These are phyloP conservation scores for silkworm (Bombyx mori) DNA, from an alignment of 1,140 invertebrate genomes.

Conservation along the genomic window DNA sequence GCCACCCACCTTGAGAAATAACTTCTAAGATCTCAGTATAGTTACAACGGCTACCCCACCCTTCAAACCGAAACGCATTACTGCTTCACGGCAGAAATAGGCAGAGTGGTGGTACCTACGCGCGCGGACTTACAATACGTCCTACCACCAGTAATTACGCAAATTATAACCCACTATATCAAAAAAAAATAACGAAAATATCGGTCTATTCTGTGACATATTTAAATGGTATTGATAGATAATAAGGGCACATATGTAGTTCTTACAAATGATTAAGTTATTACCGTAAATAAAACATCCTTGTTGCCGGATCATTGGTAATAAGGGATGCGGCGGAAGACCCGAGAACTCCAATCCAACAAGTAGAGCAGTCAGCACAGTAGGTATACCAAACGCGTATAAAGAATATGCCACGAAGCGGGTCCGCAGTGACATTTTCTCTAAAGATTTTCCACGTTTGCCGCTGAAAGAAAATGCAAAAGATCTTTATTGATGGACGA, in stretches of 20 bases:
- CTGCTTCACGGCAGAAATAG: no score
- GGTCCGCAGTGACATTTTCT: conserved; percentile 29
- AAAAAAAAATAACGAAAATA: no score
- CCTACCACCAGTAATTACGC: no score
- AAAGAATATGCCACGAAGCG: conserved; percentile 39
- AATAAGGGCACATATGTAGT: background rate
- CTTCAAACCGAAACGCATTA: no score
- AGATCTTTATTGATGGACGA: background rate
- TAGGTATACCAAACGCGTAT: conserved; percentile 50
- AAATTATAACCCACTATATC: no score
- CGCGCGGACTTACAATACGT: no score
- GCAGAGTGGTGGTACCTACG: no score
- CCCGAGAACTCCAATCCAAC: conserved; percentile 43
- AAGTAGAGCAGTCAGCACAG: conserved; percentile 34
- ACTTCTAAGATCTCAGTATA: no score
- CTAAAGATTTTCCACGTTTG: conserved; percentile 38
- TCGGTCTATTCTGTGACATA: no score
- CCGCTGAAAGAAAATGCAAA: conserved; percentile 33
- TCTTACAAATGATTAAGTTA: conserved; percentile 1
- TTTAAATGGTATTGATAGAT: no score
- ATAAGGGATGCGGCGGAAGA: conserved; percentile 27
- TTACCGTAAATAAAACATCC: conserved; percentile 53
- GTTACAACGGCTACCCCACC: no score
- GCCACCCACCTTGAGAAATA: no score
- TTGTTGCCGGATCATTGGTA: conserved; percentile 37